phyloP scores from a whole-genome alignment of 2,797 vertebrate species.

The Sebastes iracundus region DNA sequence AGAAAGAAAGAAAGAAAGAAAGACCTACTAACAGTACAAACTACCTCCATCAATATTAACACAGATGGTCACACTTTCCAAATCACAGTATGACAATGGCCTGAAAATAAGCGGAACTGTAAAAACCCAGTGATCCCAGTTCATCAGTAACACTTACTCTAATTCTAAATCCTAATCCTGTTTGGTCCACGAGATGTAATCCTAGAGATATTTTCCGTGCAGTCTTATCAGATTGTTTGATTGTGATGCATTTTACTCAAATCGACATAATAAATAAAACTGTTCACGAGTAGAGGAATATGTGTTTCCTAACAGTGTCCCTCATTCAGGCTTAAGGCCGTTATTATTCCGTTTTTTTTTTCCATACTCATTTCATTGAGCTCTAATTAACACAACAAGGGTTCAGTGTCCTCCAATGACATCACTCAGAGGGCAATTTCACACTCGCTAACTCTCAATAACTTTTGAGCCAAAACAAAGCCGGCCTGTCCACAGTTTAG shows the following conservation, averaged over 20 bases:
- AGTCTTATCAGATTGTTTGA: neutral
- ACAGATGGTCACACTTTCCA: conserved; percentile 35
- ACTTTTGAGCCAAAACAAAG: conserved; percentile 74
- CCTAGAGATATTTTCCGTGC: neutral
- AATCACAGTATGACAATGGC: conserved; percentile 31
- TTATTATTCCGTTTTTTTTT: conserved; percentile 50
- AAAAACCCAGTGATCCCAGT: conserved; percentile 40
- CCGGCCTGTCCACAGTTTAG: conserved; percentile 60
- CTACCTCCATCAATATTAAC: conserved; percentile 1
- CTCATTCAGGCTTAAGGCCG: conserved; percentile 56
- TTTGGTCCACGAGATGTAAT: conserved; percentile 18
- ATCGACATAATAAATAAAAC: conserved; percentile 32
- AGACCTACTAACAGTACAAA: neutral
- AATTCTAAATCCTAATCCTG: conserved; percentile 39
- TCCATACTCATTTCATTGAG: conserved; percentile 67
- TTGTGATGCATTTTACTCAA: conserved; percentile 8
- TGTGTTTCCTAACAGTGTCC: conserved; percentile 44
- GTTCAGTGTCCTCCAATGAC: conserved; percentile 76
- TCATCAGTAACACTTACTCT: conserved; percentile 37
- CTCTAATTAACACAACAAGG: conserved; percentile 77
- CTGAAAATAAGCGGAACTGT: conserved; percentile 25
- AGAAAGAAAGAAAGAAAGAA: neutral
- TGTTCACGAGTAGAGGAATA: conserved; percentile 14
- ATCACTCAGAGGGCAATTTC: conserved; percentile 79
- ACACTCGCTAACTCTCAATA: conserved; percentile 76